Conservation (phyloP, 2,797 vertebrate genomes). For the Leucoraja ocellata region DNA sequence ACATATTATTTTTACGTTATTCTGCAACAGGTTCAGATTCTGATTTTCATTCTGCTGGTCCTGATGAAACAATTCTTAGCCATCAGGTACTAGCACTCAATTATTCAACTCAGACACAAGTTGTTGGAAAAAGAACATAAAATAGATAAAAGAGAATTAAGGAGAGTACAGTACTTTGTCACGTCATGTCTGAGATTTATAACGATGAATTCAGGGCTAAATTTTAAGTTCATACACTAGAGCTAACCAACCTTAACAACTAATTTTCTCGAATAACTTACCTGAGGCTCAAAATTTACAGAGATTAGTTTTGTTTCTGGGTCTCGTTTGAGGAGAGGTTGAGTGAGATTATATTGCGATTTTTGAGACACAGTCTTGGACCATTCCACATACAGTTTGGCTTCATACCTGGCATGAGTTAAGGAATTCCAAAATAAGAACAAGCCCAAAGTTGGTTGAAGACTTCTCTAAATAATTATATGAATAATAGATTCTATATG, state of each 20-base stretch:
- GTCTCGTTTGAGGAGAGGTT: slow-evolving; percentile 69
- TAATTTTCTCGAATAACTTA: slow-evolving; percentile 43
- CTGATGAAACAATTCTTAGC: not conserved
- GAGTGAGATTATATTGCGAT: slow-evolving; percentile 73
- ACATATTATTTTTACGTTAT: not conserved
- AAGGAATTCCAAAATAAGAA: not conserved
- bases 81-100: not conserved
- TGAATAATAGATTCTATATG: not conserved
- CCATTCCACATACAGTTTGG: slow-evolving; percentile 68
- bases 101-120: not conserved
- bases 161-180: not conserved
- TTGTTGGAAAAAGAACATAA: not conserved
- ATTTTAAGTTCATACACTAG: not conserved
- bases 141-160: not conserved
- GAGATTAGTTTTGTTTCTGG: slow-evolving; percentile 60
- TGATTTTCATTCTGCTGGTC: not conserved
- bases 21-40: not conserved
- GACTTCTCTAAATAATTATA: slow-evolving; percentile 4
- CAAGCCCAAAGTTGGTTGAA: not conserved
- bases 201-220: not conserved
- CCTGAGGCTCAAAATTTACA: slow-evolving; percentile 89
- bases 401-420: slow-evolving; percentile 61
- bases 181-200: not conserved
- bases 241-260: not conserved
- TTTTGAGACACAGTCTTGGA: slow-evolving; percentile 70